Percentiles rank a stretch among this genome's conserved stretches.
phyloP scores from a whole-genome alignment of 2,113 vertebrate species.

The Phaethornis superciliosus region DNA sequence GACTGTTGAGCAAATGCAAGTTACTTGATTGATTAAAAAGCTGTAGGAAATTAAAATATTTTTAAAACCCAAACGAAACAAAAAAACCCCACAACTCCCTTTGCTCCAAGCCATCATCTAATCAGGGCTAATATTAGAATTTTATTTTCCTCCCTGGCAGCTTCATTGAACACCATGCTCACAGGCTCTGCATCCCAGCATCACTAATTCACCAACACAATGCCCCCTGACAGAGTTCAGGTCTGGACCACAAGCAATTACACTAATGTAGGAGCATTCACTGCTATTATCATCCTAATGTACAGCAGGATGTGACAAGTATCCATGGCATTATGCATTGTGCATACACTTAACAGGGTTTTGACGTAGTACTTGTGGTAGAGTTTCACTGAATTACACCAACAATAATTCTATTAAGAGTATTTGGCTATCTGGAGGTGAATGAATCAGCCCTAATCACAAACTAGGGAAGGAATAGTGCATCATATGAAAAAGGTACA shows the following conservation, averaged over 20 bases:
- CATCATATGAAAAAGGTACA: background rate
- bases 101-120: accelerated
- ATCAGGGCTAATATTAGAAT: background rate
- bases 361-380: background rate
- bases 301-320: background rate
- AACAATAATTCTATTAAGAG: background rate
- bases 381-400: background rate
- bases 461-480: background rate
- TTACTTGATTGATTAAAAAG: background rate
- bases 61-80: background rate
- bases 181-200: background rate
- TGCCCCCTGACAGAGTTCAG: background rate
- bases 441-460: background rate
- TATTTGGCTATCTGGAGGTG: background rate
- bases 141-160: background rate
- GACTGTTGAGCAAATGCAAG: background rate
- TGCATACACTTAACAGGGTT: background rate
- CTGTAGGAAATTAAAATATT: background rate
- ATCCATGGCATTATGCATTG: background rate
- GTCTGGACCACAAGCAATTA: background rate
- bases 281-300: background rate
- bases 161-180: accelerated
- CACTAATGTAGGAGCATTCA: background rate
- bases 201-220: background rate
- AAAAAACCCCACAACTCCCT: background rate